phyloP scores from a whole-genome alignment of 2,113 vertebrate genomes.

The Gymnogyps californianus region DNA sequence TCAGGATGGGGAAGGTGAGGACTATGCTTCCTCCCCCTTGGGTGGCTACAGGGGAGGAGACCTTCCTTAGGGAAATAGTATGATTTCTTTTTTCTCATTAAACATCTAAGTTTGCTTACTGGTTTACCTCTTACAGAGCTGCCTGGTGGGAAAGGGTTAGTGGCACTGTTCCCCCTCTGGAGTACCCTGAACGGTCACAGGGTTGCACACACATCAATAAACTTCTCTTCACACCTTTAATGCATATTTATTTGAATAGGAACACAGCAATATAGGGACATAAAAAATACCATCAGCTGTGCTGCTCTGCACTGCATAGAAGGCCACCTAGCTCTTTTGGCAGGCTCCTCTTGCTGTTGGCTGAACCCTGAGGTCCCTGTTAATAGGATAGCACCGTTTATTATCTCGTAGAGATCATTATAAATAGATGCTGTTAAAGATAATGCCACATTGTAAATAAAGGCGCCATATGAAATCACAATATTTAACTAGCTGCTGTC shows the following conservation, averaged over 20 bases:
- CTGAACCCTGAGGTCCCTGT: constrained; percentile 38
- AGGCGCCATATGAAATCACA: constrained; percentile 42
- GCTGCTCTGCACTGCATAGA: background rate
- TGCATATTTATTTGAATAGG: background rate
- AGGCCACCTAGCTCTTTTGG: constrained; percentile 63
- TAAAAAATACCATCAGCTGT: background rate
- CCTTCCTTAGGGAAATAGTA: background rate
- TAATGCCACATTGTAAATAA: constrained; percentile 52
- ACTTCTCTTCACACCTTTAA: constrained; percentile 25
- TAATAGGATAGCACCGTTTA: constrained; percentile 56
- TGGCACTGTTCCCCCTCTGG: background rate
- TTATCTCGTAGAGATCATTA: constrained; percentile 53
- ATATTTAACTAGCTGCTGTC: constrained; percentile 46
- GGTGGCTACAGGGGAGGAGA: background rate
- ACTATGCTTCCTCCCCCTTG: fast-evolving
- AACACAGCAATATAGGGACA: background rate
- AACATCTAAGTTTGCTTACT: background rate
- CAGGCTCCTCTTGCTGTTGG: constrained; percentile 40
- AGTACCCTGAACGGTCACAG: background rate
- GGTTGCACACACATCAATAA: background rate
- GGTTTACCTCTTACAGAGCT: background rate
- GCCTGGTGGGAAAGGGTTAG: background rate
- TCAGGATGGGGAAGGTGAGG: background rate
- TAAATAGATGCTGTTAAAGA: constrained; percentile 54
- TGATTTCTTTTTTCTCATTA: background rate